These are phyloP conservation scores for Montipora capricornis DNA, from an alignment of 64 coral and sea anemone species.

Conservation along the genomic window DNA sequence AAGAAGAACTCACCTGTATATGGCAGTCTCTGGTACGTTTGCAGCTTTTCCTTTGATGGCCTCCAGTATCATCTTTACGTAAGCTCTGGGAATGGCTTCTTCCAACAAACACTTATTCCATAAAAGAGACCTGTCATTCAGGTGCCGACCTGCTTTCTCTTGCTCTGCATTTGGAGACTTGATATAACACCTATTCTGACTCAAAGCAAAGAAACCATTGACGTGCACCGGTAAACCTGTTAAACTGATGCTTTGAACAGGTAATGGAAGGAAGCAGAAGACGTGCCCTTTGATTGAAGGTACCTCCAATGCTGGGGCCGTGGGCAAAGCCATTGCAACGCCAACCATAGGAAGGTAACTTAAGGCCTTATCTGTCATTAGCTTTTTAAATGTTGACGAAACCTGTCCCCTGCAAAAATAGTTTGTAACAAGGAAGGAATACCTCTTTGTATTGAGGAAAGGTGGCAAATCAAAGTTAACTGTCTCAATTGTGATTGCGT, in stretches of 20 bases:
- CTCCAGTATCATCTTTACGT: slow-evolving; percentile 62
- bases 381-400: slow-evolving; percentile 21
- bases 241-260: slow-evolving; percentile 79
- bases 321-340: neutral
- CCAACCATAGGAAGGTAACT: slow-evolving; percentile 10
- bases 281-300: slow-evolving; percentile 34
- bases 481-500: slow-evolving; percentile 59
- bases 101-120: slow-evolving; percentile 85
- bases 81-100: slow-evolving; percentile 80
- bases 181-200: slow-evolving; percentile 88
- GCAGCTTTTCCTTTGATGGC: neutral
- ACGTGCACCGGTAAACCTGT: slow-evolving; percentile 96
- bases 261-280: slow-evolving; percentile 96
- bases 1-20: slow-evolving; percentile 17
- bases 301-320: neutral
- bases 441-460: neutral
- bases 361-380: neutral
- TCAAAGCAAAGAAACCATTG: slow-evolving; percentile 94
- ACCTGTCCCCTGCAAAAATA: slow-evolving; percentile 40
- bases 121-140: slow-evolving; percentile 78
- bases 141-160: neutral
- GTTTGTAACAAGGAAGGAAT: slow-evolving; percentile 75
- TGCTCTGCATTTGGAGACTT: slow-evolving; percentile 90
- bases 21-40: neutral
- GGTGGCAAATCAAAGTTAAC: neutral